Evolutionary conservation across 2,113 vertebrate genomes (phyloP), one percentile per base, ranked within the genome.

Genomic region (Lanius collurio): DNA sequence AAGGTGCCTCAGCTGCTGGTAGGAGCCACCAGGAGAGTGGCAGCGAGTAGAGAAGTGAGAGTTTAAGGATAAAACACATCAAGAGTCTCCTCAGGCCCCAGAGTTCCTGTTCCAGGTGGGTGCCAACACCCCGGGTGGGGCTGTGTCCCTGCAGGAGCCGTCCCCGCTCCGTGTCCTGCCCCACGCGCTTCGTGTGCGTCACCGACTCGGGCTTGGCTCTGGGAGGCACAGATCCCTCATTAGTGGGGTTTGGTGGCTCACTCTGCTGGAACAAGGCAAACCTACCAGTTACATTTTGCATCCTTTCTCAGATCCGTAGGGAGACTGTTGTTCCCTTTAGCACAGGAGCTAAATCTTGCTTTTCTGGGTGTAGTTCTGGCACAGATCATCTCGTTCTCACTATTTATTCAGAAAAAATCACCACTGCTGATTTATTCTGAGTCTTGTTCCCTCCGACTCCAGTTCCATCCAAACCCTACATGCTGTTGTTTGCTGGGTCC

Each of bases 281-380:
- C 27, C 26, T 5, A 2, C 5, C 4, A 33, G 31, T 18, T 28
- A 1, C 1, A 3, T 11, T 57, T 23, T 1, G 47, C 19, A 1
- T 35, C 22, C 18, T 10, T 37, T 28, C 2, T 7, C 19, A 33
- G 7, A 13, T 7, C 42, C 15, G 1, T 8, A 47, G 37, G 52
- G 31, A 35, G 27, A 1, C 6, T 14, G 4, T 15, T 8, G 9
- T 20, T 52, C 7, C 6, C 70, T 73, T 31, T 9, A 41, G 23
- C n/a, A 28, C 18, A 3, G 50, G 31, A 52, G 39, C 30, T 56
- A 5, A n/a, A 49, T 68, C 22, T 30, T 35, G 10, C 15, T 35
- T 21, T 42, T 12, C 19, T 28, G 13, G 22, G 23, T 13, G 28
- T 41, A 2, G 2, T 52, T 68, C 30, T 64, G 74, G 28, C 63